Evolutionary conservation across 2,888 invertebrate genomes (phyloP).

Genomic region (Baronia brevicornis): DNA sequence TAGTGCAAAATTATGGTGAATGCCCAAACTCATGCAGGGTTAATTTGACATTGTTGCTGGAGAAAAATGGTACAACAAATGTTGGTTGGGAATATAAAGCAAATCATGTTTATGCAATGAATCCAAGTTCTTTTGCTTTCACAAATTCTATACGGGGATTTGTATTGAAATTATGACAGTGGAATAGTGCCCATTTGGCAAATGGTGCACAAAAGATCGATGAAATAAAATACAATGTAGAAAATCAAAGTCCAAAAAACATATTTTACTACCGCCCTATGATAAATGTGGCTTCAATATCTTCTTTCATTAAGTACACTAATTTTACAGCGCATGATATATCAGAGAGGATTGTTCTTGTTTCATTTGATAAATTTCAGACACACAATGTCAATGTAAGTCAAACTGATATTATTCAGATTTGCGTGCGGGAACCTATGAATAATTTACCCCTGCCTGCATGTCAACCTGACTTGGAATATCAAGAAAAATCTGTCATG

Average conservation of each 20-base stretch:
- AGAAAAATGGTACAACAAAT: slow-evolving; percentile 68
- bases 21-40: slow-evolving; percentile 83
- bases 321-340: slow-evolving; percentile 75
- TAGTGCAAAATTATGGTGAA: slow-evolving; percentile 81
- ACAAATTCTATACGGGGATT: slow-evolving; percentile 81
- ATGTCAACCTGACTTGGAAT: slow-evolving; percentile 85
- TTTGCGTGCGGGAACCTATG: slow-evolving; percentile 73
- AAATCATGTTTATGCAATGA: slow-evolving; percentile 81
- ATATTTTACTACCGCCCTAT: slow-evolving; percentile 52
- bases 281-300: slow-evolving; percentile 56
- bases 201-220: slow-evolving; percentile 66
- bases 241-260: slow-evolving; percentile 65
- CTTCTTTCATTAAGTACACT: slow-evolving; percentile 58
- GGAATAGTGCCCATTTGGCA: slow-evolving; percentile 75
- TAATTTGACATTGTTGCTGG: slow-evolving; percentile 73
- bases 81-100: slow-evolving; percentile 78
- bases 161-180: slow-evolving; percentile 89
- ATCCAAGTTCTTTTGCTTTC: slow-evolving; percentile 81
- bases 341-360: slow-evolving; percentile 83
- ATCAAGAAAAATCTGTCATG: slow-evolving; percentile 82
- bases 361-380: slow-evolving; percentile 84
- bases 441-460: slow-evolving; percentile 46
- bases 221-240: slow-evolving; percentile 57
- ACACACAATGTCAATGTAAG: slow-evolving; percentile 84
- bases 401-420: slow-evolving; percentile 84